Conservation (phyloP, 2,888 invertebrate genomes). For the Actias luna region DNA sequence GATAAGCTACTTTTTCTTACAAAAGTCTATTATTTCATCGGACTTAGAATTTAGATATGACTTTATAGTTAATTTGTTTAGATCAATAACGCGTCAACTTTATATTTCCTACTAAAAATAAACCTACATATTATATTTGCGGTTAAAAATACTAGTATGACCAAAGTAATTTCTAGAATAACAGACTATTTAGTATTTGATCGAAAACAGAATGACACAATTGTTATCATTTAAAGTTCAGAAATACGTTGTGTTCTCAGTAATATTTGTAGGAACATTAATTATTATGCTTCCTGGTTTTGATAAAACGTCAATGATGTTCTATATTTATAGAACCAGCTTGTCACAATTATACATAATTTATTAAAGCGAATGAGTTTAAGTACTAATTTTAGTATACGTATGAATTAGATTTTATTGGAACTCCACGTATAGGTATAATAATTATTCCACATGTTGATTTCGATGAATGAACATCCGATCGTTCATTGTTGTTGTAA, state of each 20-base stretch:
- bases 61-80: too few relatives aligned
- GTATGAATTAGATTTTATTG: neutral
- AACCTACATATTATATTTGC: too few relatives aligned
- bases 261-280: neutral
- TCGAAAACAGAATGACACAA: neutral
- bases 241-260: neutral
- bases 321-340: neutral
- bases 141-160: too few relatives aligned
- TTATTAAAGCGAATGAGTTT: neutral
- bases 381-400: neutral
- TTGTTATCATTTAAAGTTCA: neutral
- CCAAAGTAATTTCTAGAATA: too few relatives aligned
- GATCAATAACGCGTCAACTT: too few relatives aligned
- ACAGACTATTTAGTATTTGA: neutral
- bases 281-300: conserved; percentile 1
- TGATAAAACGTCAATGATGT: neutral
- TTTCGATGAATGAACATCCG: neutral
- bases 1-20: too few relatives aligned
- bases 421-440: neutral
- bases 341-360: neutral
- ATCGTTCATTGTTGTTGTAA: neutral
- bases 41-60: too few relatives aligned
- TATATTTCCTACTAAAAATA: too few relatives aligned
- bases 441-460: conserved; percentile 1
- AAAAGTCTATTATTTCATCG: too few relatives aligned